phyloP scores from a whole-genome alignment of 2,113 vertebrate species.

The Anhinga anhinga region DNA sequence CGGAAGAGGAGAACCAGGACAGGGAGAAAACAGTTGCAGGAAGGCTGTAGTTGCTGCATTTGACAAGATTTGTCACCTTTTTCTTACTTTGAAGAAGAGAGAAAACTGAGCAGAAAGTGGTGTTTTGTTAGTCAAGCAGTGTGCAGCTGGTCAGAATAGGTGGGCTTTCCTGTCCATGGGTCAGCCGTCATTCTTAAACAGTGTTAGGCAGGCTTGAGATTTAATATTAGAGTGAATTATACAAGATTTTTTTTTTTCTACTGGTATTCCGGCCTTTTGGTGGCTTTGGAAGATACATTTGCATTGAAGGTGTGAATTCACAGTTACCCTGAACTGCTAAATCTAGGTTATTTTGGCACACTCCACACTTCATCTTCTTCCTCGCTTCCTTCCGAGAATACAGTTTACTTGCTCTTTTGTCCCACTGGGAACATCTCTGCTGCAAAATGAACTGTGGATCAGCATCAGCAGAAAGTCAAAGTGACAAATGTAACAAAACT shows the following conservation, averaged over 20 bases:
- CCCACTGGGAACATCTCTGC: background rate
- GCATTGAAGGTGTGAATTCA: conserved; percentile 8
- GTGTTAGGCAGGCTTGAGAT: background rate
- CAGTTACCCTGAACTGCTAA: background rate
- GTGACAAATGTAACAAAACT: background rate
- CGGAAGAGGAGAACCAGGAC: background rate
- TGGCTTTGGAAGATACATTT: background rate
- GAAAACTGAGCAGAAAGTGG: background rate
- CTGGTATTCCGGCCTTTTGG: background rate
- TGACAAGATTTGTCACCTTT: background rate
- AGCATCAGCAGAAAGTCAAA: background rate
- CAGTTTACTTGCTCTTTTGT: background rate
- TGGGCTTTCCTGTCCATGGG: background rate
- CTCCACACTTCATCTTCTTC: background rate
- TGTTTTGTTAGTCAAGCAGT: background rate
- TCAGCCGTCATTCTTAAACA: background rate
- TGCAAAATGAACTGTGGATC: background rate
- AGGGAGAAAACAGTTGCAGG: background rate
- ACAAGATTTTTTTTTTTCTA: background rate
- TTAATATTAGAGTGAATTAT: background rate
- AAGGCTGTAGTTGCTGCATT: background rate
- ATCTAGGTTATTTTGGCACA: background rate
- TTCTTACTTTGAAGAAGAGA: background rate
- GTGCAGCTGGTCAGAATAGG: background rate
- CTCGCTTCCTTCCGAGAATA: background rate